These are phyloP conservation scores for Cantharis rustica DNA, from an alignment of 2,888 invertebrate species.

Conservation along the genomic window DNA sequence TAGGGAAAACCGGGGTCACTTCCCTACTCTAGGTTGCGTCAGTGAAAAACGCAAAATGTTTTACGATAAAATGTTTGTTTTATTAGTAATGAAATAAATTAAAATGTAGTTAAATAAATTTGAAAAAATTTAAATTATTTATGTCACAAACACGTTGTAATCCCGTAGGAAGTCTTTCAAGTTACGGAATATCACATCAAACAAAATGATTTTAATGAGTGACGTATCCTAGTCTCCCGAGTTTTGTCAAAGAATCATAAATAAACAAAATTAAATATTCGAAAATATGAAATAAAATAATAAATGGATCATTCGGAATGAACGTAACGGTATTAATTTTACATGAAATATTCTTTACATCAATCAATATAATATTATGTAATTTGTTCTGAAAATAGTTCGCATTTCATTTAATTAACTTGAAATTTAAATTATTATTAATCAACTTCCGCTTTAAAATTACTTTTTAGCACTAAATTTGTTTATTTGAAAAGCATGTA, in stretches of 20 bases:
- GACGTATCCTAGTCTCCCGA: not conserved
- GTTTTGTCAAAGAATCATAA: no score
- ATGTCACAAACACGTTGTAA: not conserved
- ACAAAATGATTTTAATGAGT: not conserved
- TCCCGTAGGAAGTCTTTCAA: not conserved
- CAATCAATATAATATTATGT: not conserved
- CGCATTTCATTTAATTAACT: no score
- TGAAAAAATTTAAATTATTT: not conserved
- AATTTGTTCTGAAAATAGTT: no score
- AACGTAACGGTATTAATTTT: not conserved
- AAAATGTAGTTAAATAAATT: not conserved
- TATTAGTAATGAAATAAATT: not conserved
- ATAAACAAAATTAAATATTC: not conserved
- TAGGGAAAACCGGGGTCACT: not conserved
- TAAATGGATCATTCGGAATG: not conserved
- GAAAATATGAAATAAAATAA: not conserved
- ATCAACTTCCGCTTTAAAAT: no score
- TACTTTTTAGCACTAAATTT: no score
- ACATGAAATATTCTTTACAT: not conserved
- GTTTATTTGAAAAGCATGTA: no score
- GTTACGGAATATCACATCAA: not conserved
- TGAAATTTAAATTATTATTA: no score
- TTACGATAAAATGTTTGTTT: not conserved
- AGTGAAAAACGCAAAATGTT: no score
- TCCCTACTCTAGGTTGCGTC: no score